These are phyloP conservation scores for Ifrita kowaldi DNA, from an alignment of 2,113 vertebrate genomes.

Conservation along the genomic window DNA sequence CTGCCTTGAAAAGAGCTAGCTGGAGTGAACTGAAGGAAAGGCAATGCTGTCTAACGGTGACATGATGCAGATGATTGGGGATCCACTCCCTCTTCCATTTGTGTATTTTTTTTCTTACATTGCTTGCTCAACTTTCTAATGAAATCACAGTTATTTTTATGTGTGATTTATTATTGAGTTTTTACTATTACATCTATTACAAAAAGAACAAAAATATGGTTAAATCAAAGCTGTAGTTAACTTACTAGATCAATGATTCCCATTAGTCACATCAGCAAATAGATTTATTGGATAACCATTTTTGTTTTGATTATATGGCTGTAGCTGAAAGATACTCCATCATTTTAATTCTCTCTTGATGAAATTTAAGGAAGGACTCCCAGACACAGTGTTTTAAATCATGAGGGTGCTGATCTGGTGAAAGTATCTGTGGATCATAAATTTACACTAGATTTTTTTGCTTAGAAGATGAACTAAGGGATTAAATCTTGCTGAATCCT, in stretches of 20 bases:
- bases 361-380: background rate
- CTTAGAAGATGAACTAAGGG: background rate
- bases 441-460: background rate
- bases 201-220: background rate
- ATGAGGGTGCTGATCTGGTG: background rate
- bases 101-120: background rate
- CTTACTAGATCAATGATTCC: background rate
- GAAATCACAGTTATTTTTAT: background rate
- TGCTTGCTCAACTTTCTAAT: background rate
- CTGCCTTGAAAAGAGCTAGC: background rate
- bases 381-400: background rate
- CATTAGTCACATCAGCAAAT: constrained; percentile 2
- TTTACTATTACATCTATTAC: background rate
- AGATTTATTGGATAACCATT: background rate
- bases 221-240: constrained; percentile 9
- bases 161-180: background rate
- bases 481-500: background rate
- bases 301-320: background rate
- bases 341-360: background rate
- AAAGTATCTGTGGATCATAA: background rate
- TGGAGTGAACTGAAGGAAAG: background rate
- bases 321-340: background rate
- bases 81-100: background rate
- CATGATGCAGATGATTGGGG: rapidly evolving
- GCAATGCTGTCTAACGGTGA: background rate